Evolutionary conservation across 2,888 invertebrate genomes (phyloP).

Genomic region (Capitulum mitella): DNA sequence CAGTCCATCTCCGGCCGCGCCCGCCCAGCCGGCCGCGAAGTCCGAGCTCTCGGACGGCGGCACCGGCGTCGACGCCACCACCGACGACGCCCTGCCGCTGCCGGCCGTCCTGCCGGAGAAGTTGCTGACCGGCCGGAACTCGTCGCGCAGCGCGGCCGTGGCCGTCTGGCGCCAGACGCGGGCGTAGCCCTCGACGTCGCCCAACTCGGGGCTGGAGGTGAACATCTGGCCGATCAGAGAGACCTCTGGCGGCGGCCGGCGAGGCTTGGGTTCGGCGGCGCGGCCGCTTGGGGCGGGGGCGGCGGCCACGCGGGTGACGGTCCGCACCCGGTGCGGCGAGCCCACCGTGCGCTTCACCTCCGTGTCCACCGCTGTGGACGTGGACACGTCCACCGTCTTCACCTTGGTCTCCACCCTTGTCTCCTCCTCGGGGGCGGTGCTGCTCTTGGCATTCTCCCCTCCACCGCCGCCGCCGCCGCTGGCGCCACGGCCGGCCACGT

Average conservation of each 20-base stretch:
- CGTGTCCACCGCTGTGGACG: background rate
- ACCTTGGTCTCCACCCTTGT: background rate
- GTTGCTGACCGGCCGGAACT: conserved; percentile 18
- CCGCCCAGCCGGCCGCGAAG: background rate
- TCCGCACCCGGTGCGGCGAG: background rate
- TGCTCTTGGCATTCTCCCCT: too few species aligned
- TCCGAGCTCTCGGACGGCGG: background rate
- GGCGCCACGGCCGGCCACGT: background rate
- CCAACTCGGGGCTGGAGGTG: conserved; percentile 34
- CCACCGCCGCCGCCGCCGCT: background rate
- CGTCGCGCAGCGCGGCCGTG: background rate
- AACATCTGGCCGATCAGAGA: conserved; percentile 36
- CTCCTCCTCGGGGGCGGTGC: too few species aligned
- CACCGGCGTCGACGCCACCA: background rate
- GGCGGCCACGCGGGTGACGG: background rate
- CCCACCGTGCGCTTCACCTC: background rate
- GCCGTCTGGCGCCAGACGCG: background rate
- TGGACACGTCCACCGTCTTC: background rate
- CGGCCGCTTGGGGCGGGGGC: background rate
- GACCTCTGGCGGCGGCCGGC: conserved; percentile 26
- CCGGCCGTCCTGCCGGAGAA: background rate
- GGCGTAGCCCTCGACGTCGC: conserved; percentile 27
- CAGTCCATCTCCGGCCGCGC: background rate
- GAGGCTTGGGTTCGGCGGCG: background rate
- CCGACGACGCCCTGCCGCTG: background rate